Evolutionary conservation across 2,113 vertebrate species (phyloP).

Genomic region (Aegithalos caudatus): DNA sequence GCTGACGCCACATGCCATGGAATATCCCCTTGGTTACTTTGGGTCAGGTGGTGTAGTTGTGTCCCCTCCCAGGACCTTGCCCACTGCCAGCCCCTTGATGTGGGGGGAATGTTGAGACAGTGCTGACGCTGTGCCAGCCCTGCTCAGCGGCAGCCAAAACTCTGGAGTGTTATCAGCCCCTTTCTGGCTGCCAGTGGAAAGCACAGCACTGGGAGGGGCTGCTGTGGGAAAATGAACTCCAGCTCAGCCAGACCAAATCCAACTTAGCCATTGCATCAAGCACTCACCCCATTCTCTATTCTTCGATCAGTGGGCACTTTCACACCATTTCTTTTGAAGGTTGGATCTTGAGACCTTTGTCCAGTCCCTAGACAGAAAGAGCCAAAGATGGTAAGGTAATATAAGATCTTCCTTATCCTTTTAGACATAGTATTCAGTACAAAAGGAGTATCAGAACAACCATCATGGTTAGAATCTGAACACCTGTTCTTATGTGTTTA

Average conservation of each 20-base stretch:
- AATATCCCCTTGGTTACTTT: background rate
- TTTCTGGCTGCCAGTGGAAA: background rate
- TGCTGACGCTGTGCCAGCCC: background rate
- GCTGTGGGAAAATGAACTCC: background rate
- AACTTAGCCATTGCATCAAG: background rate
- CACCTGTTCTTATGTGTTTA: background rate
- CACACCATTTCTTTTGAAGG: slow-evolving; percentile 85
- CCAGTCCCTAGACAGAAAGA: slow-evolving; percentile 66
- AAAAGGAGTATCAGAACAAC: background rate
- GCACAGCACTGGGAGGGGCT: background rate
- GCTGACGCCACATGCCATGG: background rate
- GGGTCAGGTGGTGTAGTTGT: background rate
- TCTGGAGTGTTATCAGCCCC: background rate
- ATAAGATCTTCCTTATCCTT: background rate
- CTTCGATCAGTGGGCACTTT: slow-evolving; percentile 82
- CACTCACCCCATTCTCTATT: slow-evolving; percentile 93
- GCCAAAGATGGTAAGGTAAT: background rate
- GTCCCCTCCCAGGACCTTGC: background rate
- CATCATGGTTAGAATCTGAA: background rate
- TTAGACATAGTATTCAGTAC: background rate
- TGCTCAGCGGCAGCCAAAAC: background rate
- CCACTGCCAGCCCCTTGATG: background rate
- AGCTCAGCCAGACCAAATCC: background rate
- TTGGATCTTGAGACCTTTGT: slow-evolving; percentile 78
- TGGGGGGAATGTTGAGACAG: background rate